phyloP scores from a whole-genome alignment of 2,113 vertebrate genomes.

The Colistium nudipinnis region DNA sequence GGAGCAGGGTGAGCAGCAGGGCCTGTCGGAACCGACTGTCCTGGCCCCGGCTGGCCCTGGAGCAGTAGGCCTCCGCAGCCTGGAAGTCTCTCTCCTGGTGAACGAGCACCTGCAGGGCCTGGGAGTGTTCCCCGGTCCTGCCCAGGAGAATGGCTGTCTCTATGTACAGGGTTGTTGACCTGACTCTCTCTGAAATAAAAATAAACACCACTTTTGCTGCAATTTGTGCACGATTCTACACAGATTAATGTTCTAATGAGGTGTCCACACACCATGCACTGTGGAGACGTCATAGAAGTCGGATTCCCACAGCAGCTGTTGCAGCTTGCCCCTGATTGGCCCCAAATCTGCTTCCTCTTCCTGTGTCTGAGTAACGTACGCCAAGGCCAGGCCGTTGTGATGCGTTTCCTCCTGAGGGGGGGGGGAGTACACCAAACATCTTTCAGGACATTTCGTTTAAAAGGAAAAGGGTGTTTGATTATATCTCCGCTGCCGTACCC shows the following conservation, averaged over 20 bases:
- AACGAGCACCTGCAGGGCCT: conserved; percentile 73
- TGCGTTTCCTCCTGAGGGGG: conserved; percentile 70
- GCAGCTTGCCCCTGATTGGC: conserved; percentile 66
- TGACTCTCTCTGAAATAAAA: conserved; percentile 57
- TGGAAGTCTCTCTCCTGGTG: conserved; percentile 50
- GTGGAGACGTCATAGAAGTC: conserved; percentile 54
- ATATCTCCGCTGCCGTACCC: conserved; percentile 13
- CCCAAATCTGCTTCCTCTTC: conserved; percentile 33
- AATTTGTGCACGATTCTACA: neutral
- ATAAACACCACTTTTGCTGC: neutral
- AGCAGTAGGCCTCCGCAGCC: conserved; percentile 76
- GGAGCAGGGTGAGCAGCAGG: conserved; percentile 68
- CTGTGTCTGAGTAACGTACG: conserved; percentile 58
- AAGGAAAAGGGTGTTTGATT: conserved; percentile 14
- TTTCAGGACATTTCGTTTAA: conserved; percentile 37
- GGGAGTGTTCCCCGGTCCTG: conserved; percentile 57
- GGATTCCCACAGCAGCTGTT: conserved; percentile 74
- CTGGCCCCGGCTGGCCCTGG: conserved; percentile 53
- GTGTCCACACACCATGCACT: conserved; percentile 60
- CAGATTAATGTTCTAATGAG: neutral
- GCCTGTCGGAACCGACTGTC: conserved; percentile 37
- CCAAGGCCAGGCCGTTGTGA: conserved; percentile 73
- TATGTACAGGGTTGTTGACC: conserved; percentile 58
- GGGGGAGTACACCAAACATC: conserved; percentile 32
- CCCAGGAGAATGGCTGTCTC: conserved; percentile 76